Conservation (phyloP, 2,888 invertebrate genomes). For the Lithophane leautieri region DNA sequence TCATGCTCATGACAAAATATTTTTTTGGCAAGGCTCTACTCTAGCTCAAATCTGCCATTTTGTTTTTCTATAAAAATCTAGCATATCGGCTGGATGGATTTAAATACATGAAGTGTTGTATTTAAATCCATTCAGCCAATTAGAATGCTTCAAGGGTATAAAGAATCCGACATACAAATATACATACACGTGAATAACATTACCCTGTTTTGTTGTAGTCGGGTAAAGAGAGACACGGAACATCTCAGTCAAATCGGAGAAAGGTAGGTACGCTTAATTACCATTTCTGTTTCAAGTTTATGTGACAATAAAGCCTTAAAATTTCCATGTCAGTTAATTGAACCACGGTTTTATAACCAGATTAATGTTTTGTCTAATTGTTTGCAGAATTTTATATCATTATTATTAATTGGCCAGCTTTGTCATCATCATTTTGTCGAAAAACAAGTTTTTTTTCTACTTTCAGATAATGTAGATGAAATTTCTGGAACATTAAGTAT, state of each 20-base stretch:
- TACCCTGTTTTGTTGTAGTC: not conserved
- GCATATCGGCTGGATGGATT: too few relatives aligned
- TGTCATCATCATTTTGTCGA: not conserved
- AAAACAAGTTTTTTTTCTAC: not conserved
- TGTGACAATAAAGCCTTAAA: conserved; percentile 59
- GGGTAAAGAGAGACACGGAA: conserved; percentile 36
- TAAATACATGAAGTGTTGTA: too few relatives aligned
- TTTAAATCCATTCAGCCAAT: not conserved
- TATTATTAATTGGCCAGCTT: conserved; percentile 15
- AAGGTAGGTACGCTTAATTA: conserved; percentile 60
- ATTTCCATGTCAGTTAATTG: conserved; percentile 57
- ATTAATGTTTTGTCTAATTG: conserved; percentile 45
- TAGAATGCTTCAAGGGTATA: not conserved
- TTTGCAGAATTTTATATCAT: conserved; percentile 8
- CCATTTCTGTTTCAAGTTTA: conserved; percentile 61
- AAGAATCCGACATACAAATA: not conserved
- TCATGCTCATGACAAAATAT: not conserved
- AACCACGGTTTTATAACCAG: conserved; percentile 30
- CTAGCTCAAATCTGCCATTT: not conserved
- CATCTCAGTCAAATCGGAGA: conserved; percentile 49
- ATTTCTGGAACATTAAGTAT: not conserved
- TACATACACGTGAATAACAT: not conserved
- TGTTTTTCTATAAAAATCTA: not conserved
- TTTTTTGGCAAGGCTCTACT: not conserved
- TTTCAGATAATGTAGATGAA: not conserved